These are phyloP conservation scores for Xiphophorus couchianus DNA, from an alignment of 2,113 vertebrate species.

Conservation along the genomic window DNA sequence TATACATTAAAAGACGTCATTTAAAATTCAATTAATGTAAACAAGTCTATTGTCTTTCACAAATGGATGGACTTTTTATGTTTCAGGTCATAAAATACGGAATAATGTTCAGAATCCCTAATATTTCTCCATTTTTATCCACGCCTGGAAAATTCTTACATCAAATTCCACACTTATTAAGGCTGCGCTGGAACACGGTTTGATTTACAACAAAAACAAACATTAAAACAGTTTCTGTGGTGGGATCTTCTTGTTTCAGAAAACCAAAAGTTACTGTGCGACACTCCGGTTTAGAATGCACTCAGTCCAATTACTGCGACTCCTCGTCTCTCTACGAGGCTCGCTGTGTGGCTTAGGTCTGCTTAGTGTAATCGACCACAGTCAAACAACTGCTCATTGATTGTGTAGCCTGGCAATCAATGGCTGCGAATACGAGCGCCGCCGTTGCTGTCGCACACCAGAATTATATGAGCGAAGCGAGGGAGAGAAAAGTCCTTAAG, in stretches of 20 bases:
- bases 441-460: background rate
- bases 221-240: background rate
- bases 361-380: constrained; percentile 42
- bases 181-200: too few relatives aligned
- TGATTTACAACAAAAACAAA: background rate
- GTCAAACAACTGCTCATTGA: constrained; percentile 30
- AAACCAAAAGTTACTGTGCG: constrained; percentile 3
- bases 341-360: constrained; percentile 21
- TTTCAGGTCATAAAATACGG: background rate
- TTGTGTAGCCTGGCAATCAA: constrained; percentile 23
- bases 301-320: constrained; percentile 48
- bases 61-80: background rate
- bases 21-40: too few relatives aligned
- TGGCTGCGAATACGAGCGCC: background rate
- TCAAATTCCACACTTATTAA: background rate
- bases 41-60: too few relatives aligned
- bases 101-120: background rate
- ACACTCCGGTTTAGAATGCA: constrained; percentile 17
- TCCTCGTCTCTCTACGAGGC: constrained; percentile 16
- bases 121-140: background rate
- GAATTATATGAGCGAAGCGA: background rate
- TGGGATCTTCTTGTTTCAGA: background rate
- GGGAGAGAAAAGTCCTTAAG: constrained; percentile 5
- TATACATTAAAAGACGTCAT: background rate
- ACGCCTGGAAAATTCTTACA: background rate